Base-by-base conservation (phyloP, 2,113 vertebrate species). In the Entomyzon cyanotis region DNA sequence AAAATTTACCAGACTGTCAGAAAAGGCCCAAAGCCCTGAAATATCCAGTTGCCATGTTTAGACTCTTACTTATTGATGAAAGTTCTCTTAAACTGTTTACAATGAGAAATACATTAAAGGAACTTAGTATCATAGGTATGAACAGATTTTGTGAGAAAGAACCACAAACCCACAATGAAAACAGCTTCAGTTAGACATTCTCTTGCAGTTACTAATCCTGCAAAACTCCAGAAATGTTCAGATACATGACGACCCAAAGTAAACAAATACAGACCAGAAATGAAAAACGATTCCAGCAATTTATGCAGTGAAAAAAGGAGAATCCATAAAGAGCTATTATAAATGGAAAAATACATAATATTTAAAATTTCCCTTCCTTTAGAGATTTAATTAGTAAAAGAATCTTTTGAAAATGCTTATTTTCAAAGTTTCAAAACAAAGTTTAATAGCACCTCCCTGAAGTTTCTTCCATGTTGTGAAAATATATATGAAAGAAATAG, bases 141-240 rank as follows among this genome's bases (percentile, higher is more conserved):
- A 92, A 69, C 46, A 76, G 44, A 86, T 89, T 90, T 69, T 55
- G 47, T 86, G 53, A 94, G 44, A 76, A 95, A 78, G 59, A 85
- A 55, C 31, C 69, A 73, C 33, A 71, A 90, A n/a, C 5, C 7
- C 50, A 35, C 53, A 64, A 88, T 6, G 7, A 69, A 92, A 92
- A 49, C 8, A 92, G 41, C 41, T 55, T 74, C 41, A 76, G 53
- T 73, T 41, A 65, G 53, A 63, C 46, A 69, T 23, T 83, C 24
- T 28, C 68, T 73, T 60, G 67, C 53, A 95, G 37, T 80, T 80
- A 62, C n/a, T 55, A 67, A 78, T 11, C 11, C 53, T 77, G n/a
- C 11, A 80, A 41, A 88, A 84, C 68, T 76, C 69, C 68, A 90
- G 33, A 92, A 92, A 82, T 47, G 53, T 64, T 71, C 52, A 79